phyloP scores from a whole-genome alignment of 2,888 invertebrate species.

The Agriopis leucophaearia region DNA sequence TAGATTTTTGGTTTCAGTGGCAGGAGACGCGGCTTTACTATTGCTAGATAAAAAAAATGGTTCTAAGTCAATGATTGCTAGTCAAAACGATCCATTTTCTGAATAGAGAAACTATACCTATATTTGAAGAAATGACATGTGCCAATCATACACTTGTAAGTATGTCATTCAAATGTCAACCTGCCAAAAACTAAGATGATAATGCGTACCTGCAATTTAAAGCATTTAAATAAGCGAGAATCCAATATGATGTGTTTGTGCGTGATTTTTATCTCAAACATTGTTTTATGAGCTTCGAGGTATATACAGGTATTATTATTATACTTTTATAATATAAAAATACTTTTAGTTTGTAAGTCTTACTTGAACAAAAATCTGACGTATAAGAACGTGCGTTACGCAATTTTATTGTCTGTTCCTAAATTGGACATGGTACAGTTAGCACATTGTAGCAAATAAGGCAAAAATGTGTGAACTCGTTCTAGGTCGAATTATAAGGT shows the following conservation, averaged over 20 bases:
- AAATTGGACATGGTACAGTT: slow-evolving; percentile 5
- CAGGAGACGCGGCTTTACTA: too few species aligned
- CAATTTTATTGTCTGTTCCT: slow-evolving; percentile 11
- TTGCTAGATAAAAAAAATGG: too few species aligned
- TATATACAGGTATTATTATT: not conserved
- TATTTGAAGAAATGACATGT: too few species aligned
- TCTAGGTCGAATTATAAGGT: not conserved
- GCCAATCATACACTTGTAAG: too few species aligned
- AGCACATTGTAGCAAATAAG: slow-evolving; percentile 8
- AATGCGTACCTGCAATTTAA: not conserved
- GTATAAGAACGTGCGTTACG: slow-evolving; percentile 2
- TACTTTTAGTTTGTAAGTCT: not conserved
- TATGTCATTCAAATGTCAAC: too few species aligned
- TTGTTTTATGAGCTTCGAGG: not conserved
- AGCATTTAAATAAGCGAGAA: not conserved
- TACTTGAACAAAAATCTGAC: not conserved
- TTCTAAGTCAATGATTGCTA: too few species aligned
- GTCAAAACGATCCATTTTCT: too few species aligned
- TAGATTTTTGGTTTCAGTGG: too few species aligned
- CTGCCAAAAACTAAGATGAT: not conserved
- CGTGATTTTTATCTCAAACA: slow-evolving; percentile 1
- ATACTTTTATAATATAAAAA: not conserved
- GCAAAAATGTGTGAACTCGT: slow-evolving; percentile 7
- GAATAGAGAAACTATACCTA: too few species aligned
- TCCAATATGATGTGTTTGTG: not conserved